phyloP scores from a whole-genome alignment of 2,888 invertebrate genomes.

The Reticulitermes lucifugus region DNA sequence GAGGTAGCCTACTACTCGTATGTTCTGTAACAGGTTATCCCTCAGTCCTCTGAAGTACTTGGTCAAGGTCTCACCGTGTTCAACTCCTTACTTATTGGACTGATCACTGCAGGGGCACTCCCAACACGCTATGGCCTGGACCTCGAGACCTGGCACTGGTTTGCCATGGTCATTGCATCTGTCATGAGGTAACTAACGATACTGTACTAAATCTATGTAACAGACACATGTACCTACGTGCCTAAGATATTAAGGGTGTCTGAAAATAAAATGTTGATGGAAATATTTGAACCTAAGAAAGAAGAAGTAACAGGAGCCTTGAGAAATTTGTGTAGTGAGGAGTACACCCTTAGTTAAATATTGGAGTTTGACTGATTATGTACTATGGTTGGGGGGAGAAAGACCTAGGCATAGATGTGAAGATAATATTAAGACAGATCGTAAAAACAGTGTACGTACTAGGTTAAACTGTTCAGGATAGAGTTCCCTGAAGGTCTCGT shows the following conservation, averaged over 20 bases:
- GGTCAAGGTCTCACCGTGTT: slow-evolving; percentile 57
- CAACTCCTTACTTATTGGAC: slow-evolving; percentile 60
- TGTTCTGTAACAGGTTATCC: slow-evolving; percentile 38
- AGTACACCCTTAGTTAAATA: too few relatives aligned
- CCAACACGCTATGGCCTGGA: slow-evolving; percentile 32
- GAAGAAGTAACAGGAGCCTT: too few relatives aligned
- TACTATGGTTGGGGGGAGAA: too few relatives aligned
- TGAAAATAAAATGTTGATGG: neutral
- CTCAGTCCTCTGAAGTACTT: neutral
- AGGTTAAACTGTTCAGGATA: too few relatives aligned
- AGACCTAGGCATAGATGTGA: too few relatives aligned
- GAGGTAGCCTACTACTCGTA: too few relatives aligned
- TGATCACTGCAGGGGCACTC: slow-evolving; percentile 26
- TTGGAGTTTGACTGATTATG: too few relatives aligned
- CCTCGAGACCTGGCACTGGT: slow-evolving; percentile 41
- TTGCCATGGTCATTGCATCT: slow-evolving; percentile 30
- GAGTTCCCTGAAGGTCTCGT: too few relatives aligned
- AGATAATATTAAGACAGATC: too few relatives aligned
- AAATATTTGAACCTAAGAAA: too few relatives aligned
- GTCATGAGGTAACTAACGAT: slow-evolving; percentile 12
- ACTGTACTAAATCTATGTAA: neutral
- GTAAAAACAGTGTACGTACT: too few relatives aligned
- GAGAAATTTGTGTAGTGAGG: too few relatives aligned
- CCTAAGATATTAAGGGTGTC: neutral
- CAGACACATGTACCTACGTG: neutral